phyloP scores from a whole-genome alignment of 2,797 vertebrate genomes.

The Columba guinea region DNA sequence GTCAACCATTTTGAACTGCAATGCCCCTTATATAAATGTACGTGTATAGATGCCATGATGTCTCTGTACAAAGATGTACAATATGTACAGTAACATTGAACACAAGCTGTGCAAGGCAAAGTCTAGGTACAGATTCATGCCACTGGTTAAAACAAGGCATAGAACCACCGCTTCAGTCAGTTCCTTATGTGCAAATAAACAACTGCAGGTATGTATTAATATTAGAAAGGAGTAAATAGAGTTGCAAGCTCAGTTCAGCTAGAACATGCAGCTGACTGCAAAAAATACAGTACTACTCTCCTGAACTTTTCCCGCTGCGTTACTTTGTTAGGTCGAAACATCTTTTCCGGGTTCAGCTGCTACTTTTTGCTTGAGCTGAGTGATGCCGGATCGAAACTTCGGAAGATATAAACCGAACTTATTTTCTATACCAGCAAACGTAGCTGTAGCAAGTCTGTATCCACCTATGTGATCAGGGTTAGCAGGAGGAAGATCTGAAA shows the following conservation, averaged over 20 bases:
- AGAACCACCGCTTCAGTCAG: constrained; percentile 74
- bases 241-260: constrained; percentile 70
- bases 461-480: constrained; percentile 91
- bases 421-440: constrained; percentile 95
- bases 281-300: constrained; percentile 36
- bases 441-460: constrained; percentile 94
- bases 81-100: constrained; percentile 88
- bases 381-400: constrained; percentile 83
- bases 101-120: constrained; percentile 83
- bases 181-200: constrained; percentile 72
- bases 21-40: constrained; percentile 74
- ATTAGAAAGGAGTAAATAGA: constrained; percentile 68
- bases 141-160: constrained; percentile 76
- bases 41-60: constrained; percentile 75
- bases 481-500: constrained; percentile 87
- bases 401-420: constrained; percentile 96
- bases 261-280: constrained; percentile 77
- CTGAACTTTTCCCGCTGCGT: constrained; percentile 4
- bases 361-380: constrained; percentile 72
- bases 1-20: constrained; percentile 80
- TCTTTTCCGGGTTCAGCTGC: constrained; percentile 72
- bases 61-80: constrained; percentile 93
- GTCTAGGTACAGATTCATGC: constrained; percentile 82
- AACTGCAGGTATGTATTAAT: constrained; percentile 61
- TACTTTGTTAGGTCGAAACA: background rate